Percentiles rank a stretch among this genome's conserved stretches.
Conservation (phyloP, 2,888 invertebrate genomes). For the Pandemis corylana region DNA sequence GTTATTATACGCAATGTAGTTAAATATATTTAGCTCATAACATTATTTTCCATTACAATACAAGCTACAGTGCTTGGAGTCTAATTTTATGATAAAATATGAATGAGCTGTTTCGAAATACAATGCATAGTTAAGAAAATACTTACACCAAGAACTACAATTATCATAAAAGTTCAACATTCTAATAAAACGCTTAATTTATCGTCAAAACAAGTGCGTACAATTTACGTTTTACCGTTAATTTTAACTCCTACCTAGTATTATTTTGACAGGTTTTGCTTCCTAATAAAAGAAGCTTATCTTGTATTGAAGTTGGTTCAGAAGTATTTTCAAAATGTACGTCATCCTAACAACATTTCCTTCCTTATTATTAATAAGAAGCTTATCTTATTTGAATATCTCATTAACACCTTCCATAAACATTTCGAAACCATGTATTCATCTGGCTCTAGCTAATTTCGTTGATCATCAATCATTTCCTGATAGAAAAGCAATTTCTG, state of each 20-base stretch:
- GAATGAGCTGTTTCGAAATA: constrained; percentile 8
- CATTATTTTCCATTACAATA: constrained; percentile 6
- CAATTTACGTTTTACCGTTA: not conserved
- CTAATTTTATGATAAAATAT: constrained; percentile 1
- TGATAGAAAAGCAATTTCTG: constrained; percentile 71
- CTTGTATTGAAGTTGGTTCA: not conserved
- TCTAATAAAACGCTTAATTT: not conserved
- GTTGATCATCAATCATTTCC: constrained; percentile 75
- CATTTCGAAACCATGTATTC: constrained; percentile 58
- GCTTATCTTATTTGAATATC: constrained; percentile 60
- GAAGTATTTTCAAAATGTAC: not conserved
- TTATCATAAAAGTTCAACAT: constrained; percentile 9
- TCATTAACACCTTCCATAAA: constrained; percentile 62
- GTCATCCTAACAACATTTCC: not conserved
- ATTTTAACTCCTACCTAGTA: not conserved
- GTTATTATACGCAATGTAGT: not conserved
- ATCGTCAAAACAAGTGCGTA: not conserved
- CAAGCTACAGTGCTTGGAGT: not conserved
- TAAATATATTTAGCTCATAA: constrained; percentile 6
- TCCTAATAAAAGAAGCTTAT: not conserved
- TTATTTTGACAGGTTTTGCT: not conserved
- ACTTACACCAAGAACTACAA: constrained; percentile 11
- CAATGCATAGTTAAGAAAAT: constrained; percentile 33
- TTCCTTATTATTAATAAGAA: constrained; percentile 41
- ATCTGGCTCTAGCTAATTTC: constrained; percentile 69